Evolutionary conservation across 2,888 invertebrate species (phyloP), one percentile per base, ranked within the genome.

Genomic region (Penaeus monodon): DNA sequence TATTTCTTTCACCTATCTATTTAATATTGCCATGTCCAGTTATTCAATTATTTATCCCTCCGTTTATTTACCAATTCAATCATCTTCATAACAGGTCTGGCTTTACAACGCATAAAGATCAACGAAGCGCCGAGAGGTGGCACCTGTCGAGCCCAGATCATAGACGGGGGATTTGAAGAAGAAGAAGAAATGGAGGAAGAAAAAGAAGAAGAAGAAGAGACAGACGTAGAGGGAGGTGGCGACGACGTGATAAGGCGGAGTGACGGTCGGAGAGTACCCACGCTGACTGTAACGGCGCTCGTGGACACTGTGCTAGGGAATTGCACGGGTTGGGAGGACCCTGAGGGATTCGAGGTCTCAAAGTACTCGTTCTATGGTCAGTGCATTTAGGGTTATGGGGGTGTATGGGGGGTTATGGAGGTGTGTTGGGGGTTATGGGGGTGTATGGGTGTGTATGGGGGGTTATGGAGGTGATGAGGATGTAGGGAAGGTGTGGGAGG

Each of bases 301-400:
- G 81, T 84, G 63, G 80, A 88, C 27, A 65, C 80, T 20, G 86
- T 88, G 22, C 20, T 80, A 14, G 27, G 82, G 14, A 84, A 84
- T 66, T 88, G 88, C 68, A 29, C 70, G 12, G 88, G 76, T 27
- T 88, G 88, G 88, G 22, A 70, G 57, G 88, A 88, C 65, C 88
- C 88, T 3, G 88, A 88, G 29, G 84, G 84, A 0, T 81, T 84
- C 44, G 81, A 70, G 27, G 44, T 88, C 22, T 24, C 63, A 24
- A 88, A 86, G 44, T 88, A 88, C 76, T 76, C 84, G 74, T 88
- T 81, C 77, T 88, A 85, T 77, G 88, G 88, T 88, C 24, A 73
- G 86, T 24, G n/a, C 27, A 22, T 17, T 14, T 79, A 6, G 17
- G 57, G 57, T 10, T 14, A 10, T 57, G 17, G 70, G 27, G 70